A percentile compares a stretch with the other conserved stretches of the same genome.
These are phyloP conservation scores for Elmis aenea DNA, from an alignment of 2,888 invertebrate genomes.

Conservation along the genomic window DNA sequence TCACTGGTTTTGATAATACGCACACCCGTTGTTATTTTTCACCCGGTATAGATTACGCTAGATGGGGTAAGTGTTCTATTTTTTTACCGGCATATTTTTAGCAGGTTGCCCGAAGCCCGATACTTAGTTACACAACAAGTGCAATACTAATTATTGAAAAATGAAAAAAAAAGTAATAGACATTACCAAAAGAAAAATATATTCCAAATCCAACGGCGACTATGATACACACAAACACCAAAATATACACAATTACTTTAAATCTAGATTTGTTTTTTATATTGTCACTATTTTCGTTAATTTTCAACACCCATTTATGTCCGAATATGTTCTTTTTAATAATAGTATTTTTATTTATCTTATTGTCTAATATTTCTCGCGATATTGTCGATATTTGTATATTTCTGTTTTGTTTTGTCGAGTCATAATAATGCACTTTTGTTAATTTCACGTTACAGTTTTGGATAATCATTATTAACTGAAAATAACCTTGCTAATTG, in stretches of 20 bases:
- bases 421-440: constrained; percentile 40
- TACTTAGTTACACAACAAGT: too few species aligned
- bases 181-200: constrained; percentile 35
- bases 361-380: constrained; percentile 31
- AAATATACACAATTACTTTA: constrained; percentile 30
- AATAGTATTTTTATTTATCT: constrained; percentile 31
- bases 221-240: constrained; percentile 34
- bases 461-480: constrained; percentile 11
- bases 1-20: too few species aligned
- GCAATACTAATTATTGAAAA: too few species aligned
- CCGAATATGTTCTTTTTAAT: constrained; percentile 43
- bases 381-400: constrained; percentile 34
- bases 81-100: too few species aligned
- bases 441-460: constrained; percentile 36
- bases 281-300: constrained; percentile 35
- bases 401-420: constrained; percentile 26
- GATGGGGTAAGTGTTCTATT: too few species aligned
- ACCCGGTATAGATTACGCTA: too few species aligned
- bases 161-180: too few species aligned
- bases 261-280: constrained; percentile 20
- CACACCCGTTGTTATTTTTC: too few species aligned
- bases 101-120: too few species aligned
- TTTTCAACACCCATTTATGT: constrained; percentile 42
- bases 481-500: too few species aligned
- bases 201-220: constrained; percentile 36